Evolutionary conservation across 2,888 invertebrate genomes (phyloP), one percentile per base, ranked within the genome.

Genomic region (Emesis furor): DNA sequence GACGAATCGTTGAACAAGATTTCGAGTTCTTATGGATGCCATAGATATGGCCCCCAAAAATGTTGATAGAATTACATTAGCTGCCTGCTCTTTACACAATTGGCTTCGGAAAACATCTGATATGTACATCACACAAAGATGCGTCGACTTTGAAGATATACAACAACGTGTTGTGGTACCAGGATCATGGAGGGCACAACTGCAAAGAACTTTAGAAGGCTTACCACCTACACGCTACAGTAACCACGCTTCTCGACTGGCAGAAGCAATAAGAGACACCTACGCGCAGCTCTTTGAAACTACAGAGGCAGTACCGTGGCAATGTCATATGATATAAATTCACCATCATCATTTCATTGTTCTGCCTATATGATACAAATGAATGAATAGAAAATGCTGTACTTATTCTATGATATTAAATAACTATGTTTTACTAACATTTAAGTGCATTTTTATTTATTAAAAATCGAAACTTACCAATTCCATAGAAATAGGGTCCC

Each of bases 81-180:
- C 89, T 51, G 83, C 89, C 4, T 85, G 86, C 51, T 79, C 84
- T 81, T 85, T 90, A 74, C 89, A 89, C 83, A 89, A 89, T 84
- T 89, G 84, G 87, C 74, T 89, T 73, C 79, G 78, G 42, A 88
- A 86, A 87, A 88, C 86, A 24, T 77, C 83, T 76, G 69, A 82
- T 83, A 86, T 76, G 78, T 86, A 81, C 65, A 88, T 87, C 77
- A 87, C 87, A 46, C 89, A 89, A 84, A 69, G 82, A 72, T 82
- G 82, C 68, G 86, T 83, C 1, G 83, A 82, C 37, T 85, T 76
- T 79, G 83, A 85, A 82, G 83, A 82, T 79, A 80, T 24, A 79
- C 79, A 79, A 87, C 85, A 81, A 83, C 17, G 84, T 76, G 72
- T 69, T 84, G 81, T 87, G 30, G 65, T 84, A 82, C 79, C 78